Percentiles rank a stretch among this genome's conserved stretches.
These are phyloP conservation scores for Anas platyrhynchos DNA, from an alignment of 2,113 vertebrate species.

Conservation along the genomic window DNA sequence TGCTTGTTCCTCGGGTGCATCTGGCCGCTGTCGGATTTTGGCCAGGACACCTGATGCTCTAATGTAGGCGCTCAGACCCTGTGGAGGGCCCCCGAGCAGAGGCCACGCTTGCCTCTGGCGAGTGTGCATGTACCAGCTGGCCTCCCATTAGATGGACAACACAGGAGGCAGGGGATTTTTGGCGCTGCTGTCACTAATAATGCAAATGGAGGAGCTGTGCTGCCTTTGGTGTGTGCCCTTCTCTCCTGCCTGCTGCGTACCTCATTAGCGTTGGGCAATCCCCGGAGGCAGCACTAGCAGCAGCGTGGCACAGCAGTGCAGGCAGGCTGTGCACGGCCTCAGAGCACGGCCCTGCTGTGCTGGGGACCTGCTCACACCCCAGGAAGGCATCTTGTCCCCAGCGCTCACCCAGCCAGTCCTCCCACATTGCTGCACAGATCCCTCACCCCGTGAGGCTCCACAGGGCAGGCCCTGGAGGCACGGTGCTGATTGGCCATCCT, in stretches of 20 bases:
- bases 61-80: neutral
- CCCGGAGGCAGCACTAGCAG: neutral
- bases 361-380: neutral
- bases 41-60: neutral
- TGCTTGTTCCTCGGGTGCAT: neutral
- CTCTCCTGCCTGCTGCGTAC: neutral
- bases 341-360: neutral
- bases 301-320: accelerated
- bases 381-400: neutral
- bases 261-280: constrained; percentile 32
- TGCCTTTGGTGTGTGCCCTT: neutral
- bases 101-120: neutral
- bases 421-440: neutral
- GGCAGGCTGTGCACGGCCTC: neutral
- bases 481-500: neutral
- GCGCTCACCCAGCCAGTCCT: neutral
- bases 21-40: neutral
- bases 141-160: neutral
- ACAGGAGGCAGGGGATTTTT: neutral
- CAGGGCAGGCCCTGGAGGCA: neutral
- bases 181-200: constrained; percentile 6
- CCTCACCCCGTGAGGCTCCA: neutral
- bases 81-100: neutral
- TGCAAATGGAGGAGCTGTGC: neutral
- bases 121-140: neutral